Evolutionary conservation across 1,140 invertebrate genomes (phyloP).

Genomic region (Mylabris phalerata): DNA sequence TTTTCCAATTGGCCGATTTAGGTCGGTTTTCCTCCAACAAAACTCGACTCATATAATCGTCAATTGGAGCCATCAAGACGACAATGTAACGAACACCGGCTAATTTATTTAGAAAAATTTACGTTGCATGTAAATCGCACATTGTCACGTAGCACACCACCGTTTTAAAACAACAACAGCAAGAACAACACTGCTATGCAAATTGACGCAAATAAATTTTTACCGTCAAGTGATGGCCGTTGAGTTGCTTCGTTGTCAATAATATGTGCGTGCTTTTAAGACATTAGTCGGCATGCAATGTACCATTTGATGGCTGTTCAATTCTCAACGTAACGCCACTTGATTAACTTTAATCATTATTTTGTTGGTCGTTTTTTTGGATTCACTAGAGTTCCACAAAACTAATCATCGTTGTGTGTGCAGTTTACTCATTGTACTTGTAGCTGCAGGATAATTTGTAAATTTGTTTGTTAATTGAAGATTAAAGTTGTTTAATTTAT

Average conservation of each 20-base stretch:
- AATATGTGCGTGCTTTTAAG: conserved; percentile 15
- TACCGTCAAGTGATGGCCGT: no score
- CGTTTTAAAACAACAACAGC: background rate
- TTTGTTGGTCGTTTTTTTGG: no score
- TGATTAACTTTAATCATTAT: no score
- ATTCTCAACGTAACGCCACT: conserved; percentile 23
- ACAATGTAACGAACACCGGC: no score
- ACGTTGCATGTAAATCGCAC: conserved; percentile 1
- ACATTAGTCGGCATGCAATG: conserved; percentile 21
- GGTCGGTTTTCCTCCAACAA: no score
- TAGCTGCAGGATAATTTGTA: no score
- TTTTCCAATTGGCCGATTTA: no score
- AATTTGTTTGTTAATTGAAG: background rate
- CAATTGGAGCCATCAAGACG: no score
- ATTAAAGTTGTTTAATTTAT: background rate
- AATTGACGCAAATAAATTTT: background rate
- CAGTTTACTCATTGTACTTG: no score
- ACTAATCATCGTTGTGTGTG: no score
- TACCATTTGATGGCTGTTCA: conserved; percentile 17
- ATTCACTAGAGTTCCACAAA: no score
- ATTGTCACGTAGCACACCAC: conserved; percentile 3
- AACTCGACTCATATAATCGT: no score
- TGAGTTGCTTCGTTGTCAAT: background rate
- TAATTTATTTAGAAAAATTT: background rate
- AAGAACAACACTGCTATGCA: background rate